Percentiles rank a stretch among this genome's conserved stretches.
These are phyloP conservation scores for Hylaeus volcanicus DNA, from an alignment of 1,140 invertebrate genomes.

Conservation along the genomic window DNA sequence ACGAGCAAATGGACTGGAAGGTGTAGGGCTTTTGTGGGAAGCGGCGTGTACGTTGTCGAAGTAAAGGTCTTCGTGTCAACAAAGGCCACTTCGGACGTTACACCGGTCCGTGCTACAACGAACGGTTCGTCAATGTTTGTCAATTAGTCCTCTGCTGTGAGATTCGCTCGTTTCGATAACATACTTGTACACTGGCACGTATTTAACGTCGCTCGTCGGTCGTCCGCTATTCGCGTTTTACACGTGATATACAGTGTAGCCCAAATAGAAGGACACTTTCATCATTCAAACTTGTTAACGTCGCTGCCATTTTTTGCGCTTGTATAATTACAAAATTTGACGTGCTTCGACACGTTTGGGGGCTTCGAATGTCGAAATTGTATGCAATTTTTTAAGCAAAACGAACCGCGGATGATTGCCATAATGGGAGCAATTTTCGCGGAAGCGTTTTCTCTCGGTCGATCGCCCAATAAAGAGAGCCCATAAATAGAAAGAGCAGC, in stretches of 20 bases:
- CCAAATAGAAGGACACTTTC: not conserved
- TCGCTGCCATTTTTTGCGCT: too few species aligned
- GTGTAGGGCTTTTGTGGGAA: conserved; percentile 59
- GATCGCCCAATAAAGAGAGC: not conserved
- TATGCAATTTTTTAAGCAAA: not conserved
- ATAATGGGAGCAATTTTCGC: conserved; percentile 20
- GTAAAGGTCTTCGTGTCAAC: conserved; percentile 68
- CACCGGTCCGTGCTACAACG: conserved; percentile 55
- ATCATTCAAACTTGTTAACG: too few species aligned
- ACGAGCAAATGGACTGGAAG: conserved; percentile 71
- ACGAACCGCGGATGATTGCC: not conserved
- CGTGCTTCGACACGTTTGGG: too few species aligned
- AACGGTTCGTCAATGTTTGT: conserved; percentile 72
- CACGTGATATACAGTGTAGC: not conserved
- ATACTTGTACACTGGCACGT: conserved; percentile 30
- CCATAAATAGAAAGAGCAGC: conserved; percentile 30
- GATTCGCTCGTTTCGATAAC: conserved; percentile 55
- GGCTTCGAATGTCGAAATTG: not conserved
- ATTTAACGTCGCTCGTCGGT: conserved; percentile 3
- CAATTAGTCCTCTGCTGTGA: conserved; percentile 67
- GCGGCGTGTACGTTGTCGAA: conserved; percentile 44
- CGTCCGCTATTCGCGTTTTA: conserved; percentile 8
- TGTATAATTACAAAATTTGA: too few species aligned
- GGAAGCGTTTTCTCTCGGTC: not conserved
- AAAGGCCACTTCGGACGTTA: conserved; percentile 66